Evolutionary conservation across 2,797 vertebrate genomes (phyloP).

Genomic region (Pseudotriccus pelzelni): DNA sequence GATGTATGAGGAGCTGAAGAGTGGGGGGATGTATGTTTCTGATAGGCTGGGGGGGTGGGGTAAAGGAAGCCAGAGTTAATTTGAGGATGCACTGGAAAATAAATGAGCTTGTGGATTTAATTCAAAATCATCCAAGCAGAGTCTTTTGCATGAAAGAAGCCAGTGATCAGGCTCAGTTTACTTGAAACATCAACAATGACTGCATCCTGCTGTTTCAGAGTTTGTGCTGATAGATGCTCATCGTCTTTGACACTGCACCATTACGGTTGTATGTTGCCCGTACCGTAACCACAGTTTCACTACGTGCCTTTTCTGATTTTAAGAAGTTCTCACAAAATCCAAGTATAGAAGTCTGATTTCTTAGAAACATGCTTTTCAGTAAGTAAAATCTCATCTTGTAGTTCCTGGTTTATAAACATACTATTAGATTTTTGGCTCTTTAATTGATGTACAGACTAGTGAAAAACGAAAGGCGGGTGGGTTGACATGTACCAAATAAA

Average conservation of each 20-base stretch:
- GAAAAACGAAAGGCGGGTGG: not conserved
- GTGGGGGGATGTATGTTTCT: not conserved
- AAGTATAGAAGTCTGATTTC: not conserved
- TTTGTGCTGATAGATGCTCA: conserved; percentile 70
- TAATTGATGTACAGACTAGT: not conserved
- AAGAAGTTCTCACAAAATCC: not conserved
- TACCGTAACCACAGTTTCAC: not conserved
- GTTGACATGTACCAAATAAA: not conserved
- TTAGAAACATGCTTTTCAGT: not conserved
- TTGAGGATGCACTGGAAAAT: conserved; percentile 74
- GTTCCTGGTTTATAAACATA: not conserved
- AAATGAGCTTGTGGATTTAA: conserved; percentile 77
- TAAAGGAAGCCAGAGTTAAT: conserved; percentile 59
- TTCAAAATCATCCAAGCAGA: conserved; percentile 75
- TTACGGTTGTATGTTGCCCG: not conserved
- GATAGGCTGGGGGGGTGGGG: conserved; percentile 1
- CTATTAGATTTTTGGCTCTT: not conserved
- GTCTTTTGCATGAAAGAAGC: conserved; percentile 70
- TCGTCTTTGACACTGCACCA: conserved; percentile 29
- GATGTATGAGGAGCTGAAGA: not conserved
- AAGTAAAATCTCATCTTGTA: not conserved
- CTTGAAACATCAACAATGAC: conserved; percentile 56
- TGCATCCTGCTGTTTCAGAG: conserved; percentile 68
- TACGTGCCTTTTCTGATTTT: not conserved
- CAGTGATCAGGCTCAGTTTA: conserved; percentile 59